Base-by-base conservation (phyloP, 1,140 invertebrate species). In the Delia radicum region DNA sequence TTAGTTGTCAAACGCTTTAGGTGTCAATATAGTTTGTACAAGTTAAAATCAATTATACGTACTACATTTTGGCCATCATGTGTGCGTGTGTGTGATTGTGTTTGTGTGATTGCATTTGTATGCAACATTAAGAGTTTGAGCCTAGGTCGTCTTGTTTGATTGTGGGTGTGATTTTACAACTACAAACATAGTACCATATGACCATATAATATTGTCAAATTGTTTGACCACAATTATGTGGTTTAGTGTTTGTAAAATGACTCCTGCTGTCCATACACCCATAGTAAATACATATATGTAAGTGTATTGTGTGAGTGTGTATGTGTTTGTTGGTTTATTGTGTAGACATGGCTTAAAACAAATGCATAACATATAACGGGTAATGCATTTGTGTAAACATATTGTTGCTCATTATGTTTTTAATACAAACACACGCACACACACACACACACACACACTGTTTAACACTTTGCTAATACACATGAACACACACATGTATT, bases 311-410 rank as follows among this genome's bases (percentile, higher is more conserved):
- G 26, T 65, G 27, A n/a, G 18, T 18, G 4, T 65, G 27, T 21
- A 21, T 29, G 62, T 65, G 31, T n/a, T 15, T 67, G 28, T 67
- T 67, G 63, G 29, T 29, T 28, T 69, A 55, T 69, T 37, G 48
- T 65, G 61, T 33, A 73, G 61, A 76, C 75, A 76, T 76, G 69
- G 31, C 55, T 37, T 55, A 73, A 46, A 8, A 73, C 75, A 76
- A 76, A 73, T 76, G 55, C 75, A 73, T 27, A 76, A 63, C 75
- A 76, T 33, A 69, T 63, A 76, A 73, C 75, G 55, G 65, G 75
- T 76, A 76, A 76, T 76, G 71, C 75, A 73, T 73, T 76, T 76
- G 61, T 76, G 75, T 76, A 73, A 76, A 76, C 75, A 76, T 73
- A 55, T 76, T 76, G 75, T 76, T 73, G 75, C 75, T 76, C 75